Conservation (phyloP, 2,113 vertebrate species). For the Sebastes fasciatus region DNA sequence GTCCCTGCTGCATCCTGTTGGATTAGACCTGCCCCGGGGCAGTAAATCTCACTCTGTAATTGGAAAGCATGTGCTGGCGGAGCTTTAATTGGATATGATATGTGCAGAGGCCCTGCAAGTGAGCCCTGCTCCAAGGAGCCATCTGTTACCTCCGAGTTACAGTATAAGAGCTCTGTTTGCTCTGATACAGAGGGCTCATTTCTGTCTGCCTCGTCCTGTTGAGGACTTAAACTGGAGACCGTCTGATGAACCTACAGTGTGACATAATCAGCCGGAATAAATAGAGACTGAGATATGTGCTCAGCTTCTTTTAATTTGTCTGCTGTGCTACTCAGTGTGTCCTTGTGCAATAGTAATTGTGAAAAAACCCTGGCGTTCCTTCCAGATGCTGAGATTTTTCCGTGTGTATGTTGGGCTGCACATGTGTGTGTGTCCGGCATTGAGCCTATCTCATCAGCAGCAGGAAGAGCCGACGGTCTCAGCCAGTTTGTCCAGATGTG, state of each 20-base stretch:
- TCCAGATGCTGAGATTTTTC: background rate
- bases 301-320: conserved; percentile 5
- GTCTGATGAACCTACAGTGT: background rate
- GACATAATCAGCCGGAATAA: conserved; percentile 6
- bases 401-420: background rate
- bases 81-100: conserved; percentile 85
- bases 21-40: conserved; percentile 74
- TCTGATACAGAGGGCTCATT: background rate
- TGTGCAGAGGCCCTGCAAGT: conserved; percentile 66
- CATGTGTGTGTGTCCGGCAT: conserved; percentile 23
- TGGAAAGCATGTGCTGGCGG: conserved; percentile 79
- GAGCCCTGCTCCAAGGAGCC: conserved; percentile 69
- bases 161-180: conserved; percentile 44
- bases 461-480: conserved; percentile 8
- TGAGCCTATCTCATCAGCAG: background rate
- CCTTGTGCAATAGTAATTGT: background rate
- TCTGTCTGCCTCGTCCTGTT: background rate
- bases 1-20: conserved; percentile 50
- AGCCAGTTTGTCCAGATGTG: conserved; percentile 35
- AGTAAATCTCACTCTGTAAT: conserved; percentile 80
- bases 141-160: conserved; percentile 76
- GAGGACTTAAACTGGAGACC: background rate
- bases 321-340: background rate
- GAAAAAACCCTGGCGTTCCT: background rate
- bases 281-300: background rate